Evolutionary conservation across 2,113 vertebrate genomes (phyloP).

Genomic region (Pelusios castaneus): DNA sequence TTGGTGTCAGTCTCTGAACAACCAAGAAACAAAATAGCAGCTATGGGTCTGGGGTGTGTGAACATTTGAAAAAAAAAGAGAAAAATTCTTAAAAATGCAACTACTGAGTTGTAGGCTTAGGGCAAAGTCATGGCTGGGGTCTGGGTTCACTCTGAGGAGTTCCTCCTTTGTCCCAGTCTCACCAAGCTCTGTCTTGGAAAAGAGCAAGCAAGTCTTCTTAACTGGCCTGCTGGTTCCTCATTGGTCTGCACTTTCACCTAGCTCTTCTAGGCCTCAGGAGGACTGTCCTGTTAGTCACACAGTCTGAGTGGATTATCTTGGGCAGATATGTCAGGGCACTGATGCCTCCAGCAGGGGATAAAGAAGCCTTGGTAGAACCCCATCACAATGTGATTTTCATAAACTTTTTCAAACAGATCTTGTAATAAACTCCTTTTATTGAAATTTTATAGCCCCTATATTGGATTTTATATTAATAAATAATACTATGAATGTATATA

Average conservation of each 20-base stretch:
- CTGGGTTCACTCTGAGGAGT: background rate
- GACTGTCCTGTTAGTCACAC: background rate
- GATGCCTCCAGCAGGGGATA: background rate
- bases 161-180: background rate
- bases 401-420: background rate
- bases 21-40: background rate
- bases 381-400: background rate
- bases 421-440: background rate
- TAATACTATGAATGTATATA: background rate
- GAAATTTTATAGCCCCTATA: background rate
- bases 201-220: background rate
- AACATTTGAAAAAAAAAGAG: background rate
- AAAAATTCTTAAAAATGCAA: background rate
- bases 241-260: background rate
- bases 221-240: no score
- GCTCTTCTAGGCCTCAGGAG: background rate
- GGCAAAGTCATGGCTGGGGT: background rate
- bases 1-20: background rate
- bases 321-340: background rate
- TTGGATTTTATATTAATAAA: background rate
- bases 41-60: background rate
- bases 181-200: background rate
- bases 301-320: background rate
- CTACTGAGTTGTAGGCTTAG: background rate
- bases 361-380: background rate